Percentiles rank a stretch among this genome's conserved stretches.
phyloP scores from a whole-genome alignment of 2,888 invertebrate genomes.

The Lasioglossum villosulum region DNA sequence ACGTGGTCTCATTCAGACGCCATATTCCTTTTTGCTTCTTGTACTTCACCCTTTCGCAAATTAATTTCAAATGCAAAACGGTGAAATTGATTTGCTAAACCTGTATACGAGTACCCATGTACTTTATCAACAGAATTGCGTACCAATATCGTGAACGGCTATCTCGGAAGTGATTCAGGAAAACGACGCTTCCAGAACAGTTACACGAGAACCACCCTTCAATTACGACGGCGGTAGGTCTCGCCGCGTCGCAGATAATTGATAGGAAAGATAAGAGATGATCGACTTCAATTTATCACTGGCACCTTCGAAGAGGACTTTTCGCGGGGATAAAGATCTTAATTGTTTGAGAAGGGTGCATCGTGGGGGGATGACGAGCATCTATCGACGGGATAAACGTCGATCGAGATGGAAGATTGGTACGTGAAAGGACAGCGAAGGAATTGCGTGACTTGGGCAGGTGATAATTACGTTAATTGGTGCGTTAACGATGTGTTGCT shows the following conservation, averaged over 20 bases:
- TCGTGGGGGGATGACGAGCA: not conserved
- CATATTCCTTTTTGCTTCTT: no score
- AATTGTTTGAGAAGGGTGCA: slow-evolving; percentile 41
- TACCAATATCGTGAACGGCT: not conserved
- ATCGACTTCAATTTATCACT: slow-evolving; percentile 26
- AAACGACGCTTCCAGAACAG: not conserved
- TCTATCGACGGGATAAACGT: not conserved
- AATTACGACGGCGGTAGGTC: slow-evolving; percentile 9
- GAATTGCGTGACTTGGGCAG: not conserved
- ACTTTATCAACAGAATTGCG: not conserved
- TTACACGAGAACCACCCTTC: not conserved
- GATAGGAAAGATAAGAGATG: slow-evolving; percentile 15
- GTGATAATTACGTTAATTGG: slow-evolving; percentile 10
- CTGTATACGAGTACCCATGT: no score
- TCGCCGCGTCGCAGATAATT: slow-evolving; percentile 19
- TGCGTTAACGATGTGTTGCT: not conserved
- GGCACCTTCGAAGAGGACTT: not conserved
- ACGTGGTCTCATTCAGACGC: no score
- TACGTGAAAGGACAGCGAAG: not conserved
- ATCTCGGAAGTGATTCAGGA: not conserved
- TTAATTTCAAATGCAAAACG: no score
- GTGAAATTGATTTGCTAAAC: no score
- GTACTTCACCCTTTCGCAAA: no score
- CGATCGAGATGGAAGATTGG: slow-evolving; percentile 4
- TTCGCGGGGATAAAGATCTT: slow-evolving; percentile 32